phyloP scores from a whole-genome alignment of 2,797 vertebrate genomes.

The Mus caroli region DNA sequence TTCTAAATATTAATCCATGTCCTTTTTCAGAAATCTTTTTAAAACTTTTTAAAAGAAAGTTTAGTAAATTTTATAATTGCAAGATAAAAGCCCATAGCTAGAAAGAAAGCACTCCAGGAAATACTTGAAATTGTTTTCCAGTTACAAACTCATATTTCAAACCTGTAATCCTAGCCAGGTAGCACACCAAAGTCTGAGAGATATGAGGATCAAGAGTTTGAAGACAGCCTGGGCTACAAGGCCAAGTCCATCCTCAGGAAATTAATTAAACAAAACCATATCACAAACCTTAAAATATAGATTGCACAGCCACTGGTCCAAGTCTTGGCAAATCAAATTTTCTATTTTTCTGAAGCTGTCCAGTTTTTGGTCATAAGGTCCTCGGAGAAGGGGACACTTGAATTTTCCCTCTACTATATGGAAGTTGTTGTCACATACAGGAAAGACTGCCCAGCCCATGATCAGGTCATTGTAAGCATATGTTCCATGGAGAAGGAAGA shows the following conservation, averaged over 20 bases:
- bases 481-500: conserved; percentile 89
- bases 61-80: conserved; percentile 36
- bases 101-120: conserved; percentile 7
- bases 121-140: not conserved
- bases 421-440: conserved; percentile 90
- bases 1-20: not conserved
- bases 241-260: not conserved
- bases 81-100: not conserved
- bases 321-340: conserved; percentile 92
- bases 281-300: conserved; percentile 96
- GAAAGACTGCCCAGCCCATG: conserved; percentile 95
- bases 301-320: conserved; percentile 97
- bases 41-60: not conserved
- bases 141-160: conserved; percentile 38
- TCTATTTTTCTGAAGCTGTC: conserved; percentile 94
- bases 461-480: conserved; percentile 84
- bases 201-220: not conserved
- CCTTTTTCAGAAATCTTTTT: conserved; percentile 35
- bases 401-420: conserved; percentile 93
- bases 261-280: not conserved
- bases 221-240: not conserved
- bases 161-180: conserved; percentile 88
- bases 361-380: conserved; percentile 89
- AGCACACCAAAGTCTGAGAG: not conserved
- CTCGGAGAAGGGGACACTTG: conserved; percentile 94